Evolutionary conservation across 2,888 invertebrate species (phyloP), one percentile per base, ranked within the genome.

Genomic region (Tolmerus cingulatus): DNA sequence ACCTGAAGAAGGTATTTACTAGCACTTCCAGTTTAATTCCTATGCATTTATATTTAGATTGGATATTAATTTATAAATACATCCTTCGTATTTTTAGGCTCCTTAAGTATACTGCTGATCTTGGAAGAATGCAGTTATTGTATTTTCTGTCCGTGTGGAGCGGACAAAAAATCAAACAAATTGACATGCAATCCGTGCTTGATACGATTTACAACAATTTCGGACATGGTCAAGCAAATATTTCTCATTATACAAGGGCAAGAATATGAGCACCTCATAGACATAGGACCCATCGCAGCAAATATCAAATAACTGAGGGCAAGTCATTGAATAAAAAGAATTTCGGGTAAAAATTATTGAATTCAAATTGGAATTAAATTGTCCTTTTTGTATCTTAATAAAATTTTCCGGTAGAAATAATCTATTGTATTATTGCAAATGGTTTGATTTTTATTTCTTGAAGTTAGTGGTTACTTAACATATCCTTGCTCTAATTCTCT

Each of bases 61-160:
- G n/a, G n/a, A n/a, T n/a, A n/a, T n/a, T n/a, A n/a, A n/a, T n/a
- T n/a, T n/a, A n/a, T n/a, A n/a, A n/a, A n/a, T n/a, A n/a, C n/a
- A n/a, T 37, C 2, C n/a, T 81, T 51, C 16, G 12, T 12, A 74
- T 81, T 79, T 81, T 16, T 16, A 82, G 82, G 37, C n/a, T 82
- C 16, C 7, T 27, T 82, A 51, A 8, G 2, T 23, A 19, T 82
- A 37, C 34, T 23, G 0, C 19, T 82, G 7, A 57, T 82, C 19
- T 82, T 82, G n/a, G 82, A 82, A 7, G 66, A 82, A 57, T 82
- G 82, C 19, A 66, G 14, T 23, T 82, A 3, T n/a, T 82, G 66
- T 19, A 57, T 82, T 51, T 82, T 57, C 57, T 82, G 34, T 66
- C 82, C 82, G 27, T 30, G 34, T 30, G 14, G 55, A 37, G 82